A percentile compares a stretch with the other conserved stretches of the same genome.
Conservation (phyloP, 2,888 invertebrate genomes). For the Caenorhabditis wallacei region DNA sequence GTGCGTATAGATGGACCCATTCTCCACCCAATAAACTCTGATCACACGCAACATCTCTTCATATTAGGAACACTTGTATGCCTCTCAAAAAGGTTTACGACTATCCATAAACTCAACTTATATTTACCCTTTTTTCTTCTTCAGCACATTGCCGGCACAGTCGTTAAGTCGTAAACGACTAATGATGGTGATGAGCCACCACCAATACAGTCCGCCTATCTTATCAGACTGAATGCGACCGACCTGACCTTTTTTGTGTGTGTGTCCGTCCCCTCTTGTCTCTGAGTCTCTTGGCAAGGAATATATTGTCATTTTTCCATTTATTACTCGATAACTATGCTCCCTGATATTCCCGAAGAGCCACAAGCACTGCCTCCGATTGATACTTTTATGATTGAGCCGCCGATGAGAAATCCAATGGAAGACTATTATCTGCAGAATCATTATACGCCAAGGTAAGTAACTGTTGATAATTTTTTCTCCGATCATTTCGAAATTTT, state of each 20-base stretch:
- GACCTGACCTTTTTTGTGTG: conserved; percentile 19
- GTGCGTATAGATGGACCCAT: too few relatives aligned
- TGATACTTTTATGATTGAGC: not conserved
- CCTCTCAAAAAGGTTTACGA: not conserved
- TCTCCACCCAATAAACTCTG: too few relatives aligned
- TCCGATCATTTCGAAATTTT: too few relatives aligned
- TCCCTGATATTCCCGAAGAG: not conserved
- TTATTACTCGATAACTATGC: too few relatives aligned
- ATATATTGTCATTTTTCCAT: too few relatives aligned
- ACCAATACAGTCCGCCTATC: conserved; percentile 42
- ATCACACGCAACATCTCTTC: too few relatives aligned
- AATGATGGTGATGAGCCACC: conserved; percentile 43
- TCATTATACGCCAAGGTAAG: conserved; percentile 25
- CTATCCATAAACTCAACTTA: not conserved
- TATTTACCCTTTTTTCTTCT: not conserved
- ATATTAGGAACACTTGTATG: too few relatives aligned
- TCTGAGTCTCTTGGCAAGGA: conserved; percentile 14
- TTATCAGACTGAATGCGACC: conserved; percentile 14
- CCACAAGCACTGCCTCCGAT: conserved; percentile 15
- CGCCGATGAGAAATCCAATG: not conserved
- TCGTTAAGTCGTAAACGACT: conserved; percentile 24
- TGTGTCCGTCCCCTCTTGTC: conserved; percentile 4
- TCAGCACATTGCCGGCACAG: conserved; percentile 15
- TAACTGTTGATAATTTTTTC: conserved; percentile 10
- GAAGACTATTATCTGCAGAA: conserved; percentile 24